A percentile compares a stretch with the other conserved stretches of the same genome.
phyloP scores from a whole-genome alignment of 2,888 invertebrate species.

The Hylaea fasciaria region DNA sequence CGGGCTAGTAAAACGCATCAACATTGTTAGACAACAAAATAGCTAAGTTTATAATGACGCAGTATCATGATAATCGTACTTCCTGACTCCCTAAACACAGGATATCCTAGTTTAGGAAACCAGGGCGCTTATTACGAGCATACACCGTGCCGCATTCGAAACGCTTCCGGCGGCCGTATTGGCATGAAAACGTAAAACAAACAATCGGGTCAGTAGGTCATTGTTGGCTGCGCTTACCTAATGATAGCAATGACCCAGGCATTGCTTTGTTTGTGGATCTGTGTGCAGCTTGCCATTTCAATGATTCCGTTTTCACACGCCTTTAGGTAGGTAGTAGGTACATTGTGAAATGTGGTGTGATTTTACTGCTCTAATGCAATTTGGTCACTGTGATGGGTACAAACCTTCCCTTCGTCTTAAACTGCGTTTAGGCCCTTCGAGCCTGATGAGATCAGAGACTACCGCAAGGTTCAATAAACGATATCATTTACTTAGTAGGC shows the following conservation, averaged over 20 bases:
- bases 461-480: too few relatives aligned
- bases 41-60: too few relatives aligned
- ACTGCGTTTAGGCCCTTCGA: too few relatives aligned
- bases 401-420: too few relatives aligned
- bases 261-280: slow-evolving; percentile 35
- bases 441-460: too few relatives aligned
- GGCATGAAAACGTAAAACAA: slow-evolving; percentile 35
- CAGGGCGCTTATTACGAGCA: neutral
- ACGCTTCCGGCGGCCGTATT: neutral
- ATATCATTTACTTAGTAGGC: too few relatives aligned
- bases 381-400: too few relatives aligned
- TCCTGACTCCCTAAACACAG: too few relatives aligned
- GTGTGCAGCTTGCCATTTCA: neutral
- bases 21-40: too few relatives aligned
- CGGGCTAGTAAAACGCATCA: too few relatives aligned
- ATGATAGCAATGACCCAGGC: slow-evolving; percentile 48
- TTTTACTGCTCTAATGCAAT: neutral
- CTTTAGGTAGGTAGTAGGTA: neutral
- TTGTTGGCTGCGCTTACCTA: slow-evolving; percentile 43
- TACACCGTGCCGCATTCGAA: slow-evolving; percentile 1
- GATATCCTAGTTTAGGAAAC: neutral
- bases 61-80: too few relatives aligned
- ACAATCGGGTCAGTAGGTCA: slow-evolving; percentile 54
- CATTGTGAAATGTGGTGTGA: neutral
- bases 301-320: neutral